These are phyloP conservation scores for Tyrannus savana DNA, from an alignment of 2,113 vertebrate species.

Conservation along the genomic window DNA sequence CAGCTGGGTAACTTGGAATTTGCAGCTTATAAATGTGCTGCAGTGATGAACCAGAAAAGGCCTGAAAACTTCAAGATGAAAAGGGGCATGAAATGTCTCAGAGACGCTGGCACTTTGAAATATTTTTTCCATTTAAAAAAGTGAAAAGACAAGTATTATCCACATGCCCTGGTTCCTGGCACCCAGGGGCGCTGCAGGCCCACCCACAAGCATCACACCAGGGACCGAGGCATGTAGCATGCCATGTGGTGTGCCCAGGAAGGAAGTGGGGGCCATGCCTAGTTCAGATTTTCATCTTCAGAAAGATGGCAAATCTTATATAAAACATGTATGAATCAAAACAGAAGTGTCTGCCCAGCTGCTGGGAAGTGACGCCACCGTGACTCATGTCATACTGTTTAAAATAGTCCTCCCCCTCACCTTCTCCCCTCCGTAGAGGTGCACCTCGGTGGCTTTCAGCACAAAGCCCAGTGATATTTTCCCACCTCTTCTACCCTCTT, in stretches of 20 bases:
- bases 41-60: not conserved
- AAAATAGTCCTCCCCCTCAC: conserved; percentile 45
- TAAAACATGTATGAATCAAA: conserved; percentile 21
- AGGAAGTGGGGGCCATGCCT: not conserved
- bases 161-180: not conserved
- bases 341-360: not conserved
- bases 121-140: not conserved
- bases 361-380: conserved; percentile 33
- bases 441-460: not conserved
- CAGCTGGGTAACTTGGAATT: not conserved
- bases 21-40: not conserved
- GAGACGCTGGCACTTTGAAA: not conserved
- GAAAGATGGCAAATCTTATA: not conserved
- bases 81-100: not conserved
- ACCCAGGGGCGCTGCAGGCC: too few species aligned
- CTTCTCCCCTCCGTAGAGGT: not conserved
- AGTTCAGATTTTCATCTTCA: conserved; percentile 16
- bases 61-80: not conserved
- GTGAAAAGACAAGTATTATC: not conserved
- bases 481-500: not conserved
- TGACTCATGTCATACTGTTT: conserved; percentile 47
- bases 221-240: not conserved
- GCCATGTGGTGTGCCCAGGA: not conserved
- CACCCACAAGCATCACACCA: fast-evolving
- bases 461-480: not conserved